Conservation (phyloP, 2,797 vertebrate genomes). For the Smutsia gigantea region DNA sequence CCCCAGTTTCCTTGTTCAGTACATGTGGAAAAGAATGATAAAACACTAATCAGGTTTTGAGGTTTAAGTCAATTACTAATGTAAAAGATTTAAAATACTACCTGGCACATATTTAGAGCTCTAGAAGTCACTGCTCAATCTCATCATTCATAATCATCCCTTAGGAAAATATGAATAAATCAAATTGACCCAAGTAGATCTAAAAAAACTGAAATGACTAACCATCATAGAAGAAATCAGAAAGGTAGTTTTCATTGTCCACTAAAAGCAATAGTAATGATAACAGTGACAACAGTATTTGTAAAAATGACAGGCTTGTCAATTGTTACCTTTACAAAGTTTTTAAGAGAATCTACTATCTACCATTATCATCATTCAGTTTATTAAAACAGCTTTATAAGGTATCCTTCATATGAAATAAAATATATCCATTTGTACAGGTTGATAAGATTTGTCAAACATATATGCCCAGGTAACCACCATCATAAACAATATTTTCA, state of each 20-base stretch:
- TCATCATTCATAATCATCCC: background rate
- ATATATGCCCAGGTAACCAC: background rate
- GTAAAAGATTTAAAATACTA: background rate
- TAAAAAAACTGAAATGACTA: background rate
- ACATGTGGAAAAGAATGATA: background rate
- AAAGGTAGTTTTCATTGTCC: background rate
- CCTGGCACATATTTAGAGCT: background rate
- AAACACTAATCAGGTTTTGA: background rate
- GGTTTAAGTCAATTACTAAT: background rate
- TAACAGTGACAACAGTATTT: background rate
- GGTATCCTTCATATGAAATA: background rate
- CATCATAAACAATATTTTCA: background rate
- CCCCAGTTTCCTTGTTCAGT: background rate
- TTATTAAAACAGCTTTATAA: slow-evolving; percentile 17
- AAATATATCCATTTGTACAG: background rate
- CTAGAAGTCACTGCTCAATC: background rate
- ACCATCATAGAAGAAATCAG: background rate
- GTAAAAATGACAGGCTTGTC: background rate
- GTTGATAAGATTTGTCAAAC: background rate
- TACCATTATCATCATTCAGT: background rate
- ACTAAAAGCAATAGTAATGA: background rate
- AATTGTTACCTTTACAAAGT: background rate
- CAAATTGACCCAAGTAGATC: background rate
- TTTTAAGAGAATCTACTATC: background rate
- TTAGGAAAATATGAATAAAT: background rate